These are phyloP conservation scores for Caenorhabditis tropicalis DNA, from an alignment of 1,140 invertebrate species.

Conservation along the genomic window DNA sequence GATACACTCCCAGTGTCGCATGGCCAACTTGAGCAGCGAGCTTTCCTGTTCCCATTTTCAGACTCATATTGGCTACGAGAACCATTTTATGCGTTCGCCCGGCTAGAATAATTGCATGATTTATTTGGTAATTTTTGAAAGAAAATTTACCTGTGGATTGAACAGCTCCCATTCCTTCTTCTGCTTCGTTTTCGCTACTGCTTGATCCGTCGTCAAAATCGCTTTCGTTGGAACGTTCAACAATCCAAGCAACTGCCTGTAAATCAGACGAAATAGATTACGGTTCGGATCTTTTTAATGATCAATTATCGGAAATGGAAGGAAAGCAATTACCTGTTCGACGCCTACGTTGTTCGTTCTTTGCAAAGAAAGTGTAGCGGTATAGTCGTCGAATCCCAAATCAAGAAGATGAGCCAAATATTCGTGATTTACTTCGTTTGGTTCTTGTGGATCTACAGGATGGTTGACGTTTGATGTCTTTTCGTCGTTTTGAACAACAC, in stretches of 20 bases:
- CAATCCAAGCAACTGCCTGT: slow-evolving; percentile 57
- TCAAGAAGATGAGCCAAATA: slow-evolving; percentile 44
- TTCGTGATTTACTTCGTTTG: slow-evolving; percentile 30
- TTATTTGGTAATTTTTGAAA: not conserved
- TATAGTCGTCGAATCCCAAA: slow-evolving; percentile 41
- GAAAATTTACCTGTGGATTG: not conserved
- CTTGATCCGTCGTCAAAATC: slow-evolving; percentile 53
- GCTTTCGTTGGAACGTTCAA: slow-evolving; percentile 57
- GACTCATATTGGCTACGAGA: slow-evolving; percentile 77
- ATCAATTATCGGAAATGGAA: too few relatives aligned
- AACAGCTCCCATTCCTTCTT: slow-evolving; percentile 26
- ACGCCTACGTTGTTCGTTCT: slow-evolving; percentile 33
- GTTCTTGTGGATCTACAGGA: slow-evolving; percentile 25
- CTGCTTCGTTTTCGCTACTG: slow-evolving; percentile 27
- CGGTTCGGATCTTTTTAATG: not conserved
- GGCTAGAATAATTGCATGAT: not conserved
- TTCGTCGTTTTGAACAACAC: not conserved
- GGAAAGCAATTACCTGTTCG: slow-evolving; percentile 17
- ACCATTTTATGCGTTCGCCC: slow-evolving; percentile 76
- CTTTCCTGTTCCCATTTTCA: slow-evolving; percentile 78
- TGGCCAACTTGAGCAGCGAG: slow-evolving; percentile 78
- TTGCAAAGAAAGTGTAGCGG: not conserved
- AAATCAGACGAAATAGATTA: not conserved
- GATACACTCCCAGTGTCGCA: slow-evolving; percentile 76
- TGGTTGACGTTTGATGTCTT: not conserved